phyloP scores from a whole-genome alignment of 1,140 invertebrate species.

The Plectrocnemia conspersa region DNA sequence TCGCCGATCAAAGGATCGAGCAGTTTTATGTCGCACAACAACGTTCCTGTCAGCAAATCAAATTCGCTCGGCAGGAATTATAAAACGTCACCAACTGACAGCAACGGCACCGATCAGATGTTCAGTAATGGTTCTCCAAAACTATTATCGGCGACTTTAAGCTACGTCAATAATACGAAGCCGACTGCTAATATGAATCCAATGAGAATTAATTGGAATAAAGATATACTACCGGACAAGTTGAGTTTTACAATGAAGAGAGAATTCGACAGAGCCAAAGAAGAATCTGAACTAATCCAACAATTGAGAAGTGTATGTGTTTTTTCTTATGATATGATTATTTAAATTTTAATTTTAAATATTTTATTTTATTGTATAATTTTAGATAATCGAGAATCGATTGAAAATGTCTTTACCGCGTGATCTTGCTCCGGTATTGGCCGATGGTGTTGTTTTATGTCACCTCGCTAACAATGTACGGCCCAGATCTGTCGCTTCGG shows the following conservation, averaged over 20 bases:
- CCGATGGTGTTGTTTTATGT: constrained; percentile 89
- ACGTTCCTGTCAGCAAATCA: constrained; percentile 45
- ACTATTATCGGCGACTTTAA: constrained; percentile 54
- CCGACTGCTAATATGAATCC: constrained; percentile 49
- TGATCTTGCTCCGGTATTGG: constrained; percentile 78
- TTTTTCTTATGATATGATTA: constrained; percentile 17
- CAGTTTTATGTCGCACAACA: constrained; percentile 52
- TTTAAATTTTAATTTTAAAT: constrained; percentile 3
- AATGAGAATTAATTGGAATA: constrained; percentile 63
- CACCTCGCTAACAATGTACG: constrained; percentile 89
- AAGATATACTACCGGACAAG: constrained; percentile 65
- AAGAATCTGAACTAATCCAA: constrained; percentile 81
- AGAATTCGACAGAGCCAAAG: constrained; percentile 83
- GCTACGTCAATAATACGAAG: constrained; percentile 53
- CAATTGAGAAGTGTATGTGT: constrained; percentile 73
- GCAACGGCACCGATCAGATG: constrained; percentile 37
- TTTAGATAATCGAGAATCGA: constrained; percentile 82
- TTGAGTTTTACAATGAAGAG: constrained; percentile 87
- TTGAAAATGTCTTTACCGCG: constrained; percentile 85
- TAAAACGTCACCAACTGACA: constrained; percentile 42
- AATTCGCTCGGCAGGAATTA: constrained; percentile 42
- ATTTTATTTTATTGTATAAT: constrained; percentile 33
- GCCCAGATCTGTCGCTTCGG: constrained; percentile 83
- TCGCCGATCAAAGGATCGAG: constrained; percentile 62
- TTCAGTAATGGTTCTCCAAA: constrained; percentile 40